Conservation (phyloP, 2,888 invertebrate species). For the Helleia helle region DNA sequence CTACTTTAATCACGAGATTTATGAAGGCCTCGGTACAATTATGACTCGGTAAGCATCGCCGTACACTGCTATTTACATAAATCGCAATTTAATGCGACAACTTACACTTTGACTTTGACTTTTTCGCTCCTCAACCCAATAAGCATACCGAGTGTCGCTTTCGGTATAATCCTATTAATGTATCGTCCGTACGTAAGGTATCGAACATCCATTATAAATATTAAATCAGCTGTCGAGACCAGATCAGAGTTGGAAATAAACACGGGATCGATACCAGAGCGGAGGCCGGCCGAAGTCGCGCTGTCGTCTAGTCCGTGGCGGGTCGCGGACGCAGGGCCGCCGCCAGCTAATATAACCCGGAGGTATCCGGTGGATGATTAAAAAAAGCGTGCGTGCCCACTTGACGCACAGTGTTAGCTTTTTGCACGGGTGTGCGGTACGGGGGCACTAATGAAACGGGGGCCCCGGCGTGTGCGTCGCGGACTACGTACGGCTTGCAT, state of each 20-base stretch:
- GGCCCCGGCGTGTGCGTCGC: slow-evolving; percentile 52
- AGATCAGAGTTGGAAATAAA: slow-evolving; percentile 47
- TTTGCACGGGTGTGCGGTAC: slow-evolving; percentile 54
- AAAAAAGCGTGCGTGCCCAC: slow-evolving; percentile 54
- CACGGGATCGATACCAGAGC: slow-evolving; percentile 51
- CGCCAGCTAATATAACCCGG: slow-evolving; percentile 21
- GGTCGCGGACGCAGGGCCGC: slow-evolving; percentile 26
- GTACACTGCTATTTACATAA: no score
- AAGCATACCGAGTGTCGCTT: no score
- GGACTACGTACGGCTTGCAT: slow-evolving; percentile 68
- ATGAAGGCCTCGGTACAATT: no score
- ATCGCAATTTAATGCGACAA: no score
- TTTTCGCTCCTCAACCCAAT: no score
- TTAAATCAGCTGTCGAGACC: slow-evolving; percentile 47
- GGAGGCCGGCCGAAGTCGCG: slow-evolving; percentile 10
- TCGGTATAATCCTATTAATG: slow-evolving; percentile 2
- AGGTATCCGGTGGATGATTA: slow-evolving; percentile 26
- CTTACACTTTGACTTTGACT: no score
- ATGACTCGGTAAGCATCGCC: no score
- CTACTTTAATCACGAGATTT: slow-evolving; percentile 49
- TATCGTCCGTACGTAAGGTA: slow-evolving; percentile 2
- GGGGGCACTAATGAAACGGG: slow-evolving; percentile 62
- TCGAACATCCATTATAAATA: slow-evolving; percentile 40
- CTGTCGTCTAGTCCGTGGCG: slow-evolving; percentile 25
- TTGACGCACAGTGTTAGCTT: slow-evolving; percentile 62